Percentiles rank a stretch among this genome's conserved stretches.
phyloP scores from a whole-genome alignment of 2,113 vertebrate genomes.

The Brachyhypopomus occidentalis region DNA sequence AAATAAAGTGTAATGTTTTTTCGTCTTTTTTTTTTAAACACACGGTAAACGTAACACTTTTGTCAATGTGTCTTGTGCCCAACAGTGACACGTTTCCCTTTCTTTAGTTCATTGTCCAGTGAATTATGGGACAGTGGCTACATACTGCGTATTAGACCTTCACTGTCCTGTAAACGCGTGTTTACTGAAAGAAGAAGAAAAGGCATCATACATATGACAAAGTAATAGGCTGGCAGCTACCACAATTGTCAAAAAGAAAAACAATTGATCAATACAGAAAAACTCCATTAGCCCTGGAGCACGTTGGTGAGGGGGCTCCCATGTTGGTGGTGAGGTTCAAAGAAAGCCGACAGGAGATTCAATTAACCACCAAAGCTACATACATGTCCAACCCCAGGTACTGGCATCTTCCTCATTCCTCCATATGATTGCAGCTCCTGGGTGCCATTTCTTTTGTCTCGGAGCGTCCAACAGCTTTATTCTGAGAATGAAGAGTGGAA shows the following conservation, averaged over 20 bases:
- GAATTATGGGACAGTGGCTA: too few species aligned
- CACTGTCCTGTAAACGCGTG: too few species aligned
- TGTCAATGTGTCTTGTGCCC: too few species aligned
- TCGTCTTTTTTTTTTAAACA: neutral
- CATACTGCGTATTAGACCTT: too few species aligned
- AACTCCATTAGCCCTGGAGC: too few species aligned
- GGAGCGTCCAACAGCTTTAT: slow-evolving; percentile 36
- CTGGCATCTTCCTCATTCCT: neutral
- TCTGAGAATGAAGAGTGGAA: slow-evolving; percentile 27
- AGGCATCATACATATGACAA: too few species aligned
- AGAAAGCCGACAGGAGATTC: slow-evolving; percentile 12
- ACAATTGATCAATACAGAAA: neutral
- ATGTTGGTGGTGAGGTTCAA: neutral
- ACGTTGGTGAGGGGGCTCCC: neutral
- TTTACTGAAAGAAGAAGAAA: too few species aligned
- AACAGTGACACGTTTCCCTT: too few species aligned
- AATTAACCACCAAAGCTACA: neutral
- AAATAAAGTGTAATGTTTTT: neutral
- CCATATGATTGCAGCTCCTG: slow-evolving; percentile 12
- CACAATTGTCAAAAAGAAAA: neutral
- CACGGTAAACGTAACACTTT: too few species aligned
- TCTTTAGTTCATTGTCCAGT: too few species aligned
- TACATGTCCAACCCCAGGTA: neutral
- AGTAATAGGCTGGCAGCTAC: neutral
- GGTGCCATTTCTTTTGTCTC: slow-evolving; percentile 38